Base-by-base conservation (phyloP, 1,140 invertebrate species). In the Pissodes strobi region DNA sequence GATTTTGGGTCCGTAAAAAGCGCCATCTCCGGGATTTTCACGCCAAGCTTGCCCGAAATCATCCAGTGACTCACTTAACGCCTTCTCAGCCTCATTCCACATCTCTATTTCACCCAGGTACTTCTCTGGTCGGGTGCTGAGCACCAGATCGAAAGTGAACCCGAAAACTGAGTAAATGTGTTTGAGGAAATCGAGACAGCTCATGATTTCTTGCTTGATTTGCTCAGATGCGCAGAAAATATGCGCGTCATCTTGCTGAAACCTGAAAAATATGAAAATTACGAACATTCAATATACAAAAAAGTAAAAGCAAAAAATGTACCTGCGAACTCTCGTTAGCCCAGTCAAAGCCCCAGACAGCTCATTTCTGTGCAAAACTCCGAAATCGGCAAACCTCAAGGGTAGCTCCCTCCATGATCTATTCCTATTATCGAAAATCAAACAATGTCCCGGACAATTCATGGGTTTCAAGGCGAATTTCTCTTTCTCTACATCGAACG, bases 1-100 rank as follows among this genome's bases (percentile, higher is more conserved):
- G 75, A 99, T 99, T 85, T 99, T 99, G 4, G 97, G 97, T 0
- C 97, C 97, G 82, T 99, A 99, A 81, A 99, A 99, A 1, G 97
- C 97, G 2, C 97, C 97, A 84, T 99, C 97, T 0, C 91, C 88
- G 0, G 88, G 88, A 80, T 98, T 98, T 52, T 95, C 77, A 58
- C 86, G 87, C 97, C 97, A 99, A 0, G 89, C 85, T 67, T 86
- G 75, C 4, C 93, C 94, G 79, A 93, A 96, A 23, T 84, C 84
- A 76, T 99, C 84, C 30, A 99, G 83, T 64, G 93, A 93, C 30
- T 96, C 90, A 23, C 83, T 84, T 12, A 99, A 80, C 66, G 93
- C 91, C 79, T 92, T 92, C 78, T 98, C 95, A 1, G 95, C 95
- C 41, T 89, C 78, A 74, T 98, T 82, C 98, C 98, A 99, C n/a